These are phyloP conservation scores for Panthera tigris DNA, from an alignment of 2,113 vertebrate species.

Conservation along the genomic window DNA sequence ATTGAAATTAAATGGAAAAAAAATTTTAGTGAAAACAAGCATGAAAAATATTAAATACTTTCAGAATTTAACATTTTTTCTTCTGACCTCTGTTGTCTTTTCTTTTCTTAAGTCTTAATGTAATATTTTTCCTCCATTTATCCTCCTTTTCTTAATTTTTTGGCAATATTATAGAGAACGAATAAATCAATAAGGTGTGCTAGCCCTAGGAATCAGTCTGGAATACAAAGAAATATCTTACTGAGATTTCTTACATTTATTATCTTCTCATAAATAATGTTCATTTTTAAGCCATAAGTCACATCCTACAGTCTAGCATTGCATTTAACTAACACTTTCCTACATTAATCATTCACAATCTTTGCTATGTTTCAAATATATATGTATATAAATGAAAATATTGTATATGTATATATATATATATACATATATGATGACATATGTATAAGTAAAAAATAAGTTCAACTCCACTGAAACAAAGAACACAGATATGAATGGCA, in stretches of 20 bases:
- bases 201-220: not conserved
- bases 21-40: not conserved
- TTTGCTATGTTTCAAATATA: not conserved
- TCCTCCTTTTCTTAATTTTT: not conserved
- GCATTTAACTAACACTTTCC: not conserved
- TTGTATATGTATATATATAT: not conserved
- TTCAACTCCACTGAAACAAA: not conserved
- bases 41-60: not conserved
- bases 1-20: conserved; percentile 14
- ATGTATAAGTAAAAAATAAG: not conserved
- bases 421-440: not conserved
- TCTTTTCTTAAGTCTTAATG: not conserved
- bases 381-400: not conserved
- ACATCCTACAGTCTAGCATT: not conserved
- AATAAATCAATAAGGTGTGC: not conserved
- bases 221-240: not conserved
- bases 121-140: not conserved
- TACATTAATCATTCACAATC: not conserved
- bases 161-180: not conserved
- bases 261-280: not conserved
- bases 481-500: not conserved
- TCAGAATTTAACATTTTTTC: not conserved
- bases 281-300: not conserved
- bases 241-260: not conserved
- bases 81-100: not conserved